Base-by-base conservation (phyloP, 2,888 invertebrate species). In the Fabriciana adippe region DNA sequence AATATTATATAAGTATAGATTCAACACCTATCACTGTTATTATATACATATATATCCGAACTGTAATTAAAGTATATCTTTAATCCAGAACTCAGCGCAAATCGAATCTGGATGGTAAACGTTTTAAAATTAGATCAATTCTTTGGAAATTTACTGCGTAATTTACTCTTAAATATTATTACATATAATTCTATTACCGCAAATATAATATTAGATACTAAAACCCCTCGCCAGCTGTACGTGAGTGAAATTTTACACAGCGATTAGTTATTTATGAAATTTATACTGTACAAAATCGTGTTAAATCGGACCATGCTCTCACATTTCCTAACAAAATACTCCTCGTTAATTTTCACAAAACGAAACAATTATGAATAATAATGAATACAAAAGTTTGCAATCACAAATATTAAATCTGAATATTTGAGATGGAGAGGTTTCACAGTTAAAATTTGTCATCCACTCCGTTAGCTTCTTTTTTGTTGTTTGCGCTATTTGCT, bases 201-300 rank as follows among this genome's bases (percentile, higher is more conserved):
- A 59, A 21, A 61, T 57, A 64, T 69, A 65, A 71, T 64, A 69
- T 63, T 67, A 64, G 64, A 60, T 56, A 53, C 70, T 71, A 67
- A 66, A 59, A 50, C 53, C 26, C 59, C 55, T 57, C 59, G 54
- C 56, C 63, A 54, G 59, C 54, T 66, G 55, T 60, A 53, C 60
- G 63, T 60, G 55, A 69, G 62, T 60, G 55, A 64, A 64, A 69
- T 69, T 69, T 69, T 66, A 66, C 59, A 51, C 62, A 21, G 55
- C 55, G 57, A 55, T 64, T 68, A 70, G 68, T 64, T 66, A 51
- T 56, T 61, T 61, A 64, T 54, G 59, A 70, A 70, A 70, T 68
- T 65, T 65, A 65, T 70, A 53, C 62, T 55, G 55, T 57, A 55
- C 64, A 55, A 61, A 59, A 62, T 70, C 54, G 61, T 62, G 61